These are phyloP conservation scores for Entomyzon cyanotis DNA, from an alignment of 2,113 vertebrate species.

Conservation along the genomic window DNA sequence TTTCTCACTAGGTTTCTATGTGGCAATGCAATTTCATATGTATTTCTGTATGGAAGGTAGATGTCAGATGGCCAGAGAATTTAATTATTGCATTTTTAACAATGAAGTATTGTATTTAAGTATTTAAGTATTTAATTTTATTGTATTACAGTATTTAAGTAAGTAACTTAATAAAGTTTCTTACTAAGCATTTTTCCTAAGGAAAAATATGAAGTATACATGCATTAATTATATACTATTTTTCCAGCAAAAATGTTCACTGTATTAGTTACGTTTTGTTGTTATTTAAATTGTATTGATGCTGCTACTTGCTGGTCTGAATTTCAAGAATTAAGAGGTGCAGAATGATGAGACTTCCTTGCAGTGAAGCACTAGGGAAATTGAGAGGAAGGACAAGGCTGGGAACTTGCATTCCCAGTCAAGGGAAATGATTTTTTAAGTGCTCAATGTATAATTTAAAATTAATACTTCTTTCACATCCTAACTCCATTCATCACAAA, in stretches of 20 bases:
- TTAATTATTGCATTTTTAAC: background rate
- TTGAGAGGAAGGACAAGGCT: background rate
- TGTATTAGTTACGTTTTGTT: background rate
- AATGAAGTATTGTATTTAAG: background rate
- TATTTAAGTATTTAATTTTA: too few relatives aligned
- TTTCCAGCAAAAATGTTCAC: background rate
- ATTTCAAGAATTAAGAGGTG: background rate
- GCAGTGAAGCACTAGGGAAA: background rate
- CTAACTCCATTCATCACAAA: background rate
- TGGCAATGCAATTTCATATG: background rate
- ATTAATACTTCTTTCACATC: background rate
- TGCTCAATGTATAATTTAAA: background rate
- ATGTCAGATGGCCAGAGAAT: background rate
- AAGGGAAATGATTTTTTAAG: background rate
- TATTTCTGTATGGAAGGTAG: background rate
- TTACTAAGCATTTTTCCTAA: background rate
- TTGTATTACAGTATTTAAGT: background rate
- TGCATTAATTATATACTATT: background rate
- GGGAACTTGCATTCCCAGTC: background rate
- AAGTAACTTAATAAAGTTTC: background rate
- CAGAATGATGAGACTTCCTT: background rate
- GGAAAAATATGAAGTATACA: background rate
- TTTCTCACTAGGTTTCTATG: background rate
- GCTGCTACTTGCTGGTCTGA: background rate
- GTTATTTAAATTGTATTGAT: background rate